Base-by-base conservation (phyloP, 1,140 invertebrate genomes). In the Drosophila seguyi region DNA sequence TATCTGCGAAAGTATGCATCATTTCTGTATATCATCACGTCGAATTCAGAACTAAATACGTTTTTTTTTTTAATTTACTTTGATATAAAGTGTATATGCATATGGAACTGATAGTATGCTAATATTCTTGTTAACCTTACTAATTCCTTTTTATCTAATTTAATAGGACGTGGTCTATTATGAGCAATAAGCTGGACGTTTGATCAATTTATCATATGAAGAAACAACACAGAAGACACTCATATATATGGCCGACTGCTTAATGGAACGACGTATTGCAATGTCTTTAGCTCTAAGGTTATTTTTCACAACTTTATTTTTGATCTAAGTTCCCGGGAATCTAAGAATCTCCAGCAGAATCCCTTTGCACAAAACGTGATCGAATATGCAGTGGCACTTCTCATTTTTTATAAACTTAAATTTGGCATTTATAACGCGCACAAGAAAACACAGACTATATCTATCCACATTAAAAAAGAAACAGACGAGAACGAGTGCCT, bases 351-450 rank as follows among this genome's bases (percentile, higher is more conserved):
- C 0, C 20, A 14, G 18, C 18, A 45, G 16, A 81, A 81, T 71
- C 79, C 61, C 56, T 20, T 45, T 39, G 42, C 47, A 55, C 47
- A 61, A 50, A 59, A 34, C 22, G 38, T 38, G 42, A 60, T 63
- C 45, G 62, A 18, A 60, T 34, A n/a, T 13, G 42, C 22, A 41
- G 34, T 44, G 58, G 36, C 56, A 53, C 31, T 36, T 36, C 36
- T 52, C 13, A 11, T 47, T 31, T 48, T 57, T 45, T 58, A 69
- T 47, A 60, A 58, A 13, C 36, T 45, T 52, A 6, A 47, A 63
- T 44, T 76, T 84, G 58, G 75, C 81, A 84, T 84, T 84, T 84
- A 80, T 66, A 75, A 50, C 75, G 66, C 81, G 72, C 61, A 79
- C 53, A 58, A 48, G 56, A 44, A 44, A 56, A 69, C 36, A 61